These are phyloP conservation scores for Dastarcus helophoroides DNA, from an alignment of 2,888 invertebrate species.

Conservation along the genomic window DNA sequence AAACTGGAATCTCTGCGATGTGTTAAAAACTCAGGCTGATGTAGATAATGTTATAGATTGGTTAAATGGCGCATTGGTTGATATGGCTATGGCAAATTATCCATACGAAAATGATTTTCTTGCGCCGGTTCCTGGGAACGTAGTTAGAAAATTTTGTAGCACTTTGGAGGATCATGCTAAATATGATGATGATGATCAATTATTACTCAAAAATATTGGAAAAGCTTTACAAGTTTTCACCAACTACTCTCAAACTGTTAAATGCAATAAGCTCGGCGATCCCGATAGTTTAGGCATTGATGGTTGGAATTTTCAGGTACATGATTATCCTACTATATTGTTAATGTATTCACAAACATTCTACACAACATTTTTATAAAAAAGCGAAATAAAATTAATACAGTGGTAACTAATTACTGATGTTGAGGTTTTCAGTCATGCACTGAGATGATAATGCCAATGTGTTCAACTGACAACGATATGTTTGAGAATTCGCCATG, in stretches of 20 bases:
- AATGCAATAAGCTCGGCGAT: conserved; percentile 48
- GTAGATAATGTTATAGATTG: conserved; percentile 52
- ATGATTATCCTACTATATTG: too few relatives aligned
- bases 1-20: conserved; percentile 66
- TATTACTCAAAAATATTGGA: conserved; percentile 50
- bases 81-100: conserved; percentile 91
- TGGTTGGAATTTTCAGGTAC: conserved; percentile 81
- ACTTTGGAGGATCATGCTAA: conserved; percentile 32
- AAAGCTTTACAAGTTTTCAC: conserved; percentile 63
- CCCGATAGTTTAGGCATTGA: conserved; percentile 48
- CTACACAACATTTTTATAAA: too few relatives aligned
- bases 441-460: conserved; percentile 96
- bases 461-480: conserved; percentile 60
- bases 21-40: conserved; percentile 48
- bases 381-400: too few relatives aligned
- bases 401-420: too few relatives aligned
- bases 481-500: conserved; percentile 74
- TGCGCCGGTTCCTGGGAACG: conserved; percentile 71
- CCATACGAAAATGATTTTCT: conserved; percentile 82
- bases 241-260: conserved; percentile 64
- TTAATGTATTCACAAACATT: too few relatives aligned
- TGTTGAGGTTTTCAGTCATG: conserved; percentile 66
- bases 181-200: conserved; percentile 27
- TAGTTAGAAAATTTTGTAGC: conserved; percentile 56
- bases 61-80: conserved; percentile 59